Evolutionary conservation across 2,113 vertebrate species (phyloP), one percentile per base, ranked within the genome.

Genomic region (Neoarius graeffei): DNA sequence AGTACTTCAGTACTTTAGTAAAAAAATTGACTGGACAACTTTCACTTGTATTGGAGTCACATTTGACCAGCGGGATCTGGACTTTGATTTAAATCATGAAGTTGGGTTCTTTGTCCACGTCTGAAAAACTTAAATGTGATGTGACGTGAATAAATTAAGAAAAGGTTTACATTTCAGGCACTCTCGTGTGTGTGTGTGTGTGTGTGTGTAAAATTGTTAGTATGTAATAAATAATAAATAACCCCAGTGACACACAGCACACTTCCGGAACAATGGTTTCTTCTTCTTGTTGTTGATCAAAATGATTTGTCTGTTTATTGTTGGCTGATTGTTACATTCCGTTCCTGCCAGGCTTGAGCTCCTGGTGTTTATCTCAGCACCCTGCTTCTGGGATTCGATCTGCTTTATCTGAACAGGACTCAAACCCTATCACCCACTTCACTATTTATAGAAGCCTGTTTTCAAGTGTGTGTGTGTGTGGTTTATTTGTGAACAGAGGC

Each of bases 361-460:
- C 56, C 1, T 0, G 6, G 25, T 4, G 52, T n/a, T 79, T 54
- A 54, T 79, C 88, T 71, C 71, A 10, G 27, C 62, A 20, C 42
- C 35, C 62, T 3, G 85, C n/a, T 69, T 67, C 57, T 50, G 52
- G 64, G 76, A 81, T 87, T 87, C 64, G 11, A 74, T 48, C 15
- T 19, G 10, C 82, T 50, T 80, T 69, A 89, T 76, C 42, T 48
- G 19, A 2, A 20, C 71, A 48, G 71, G 71, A 52, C 20, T 79
- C 54, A 5, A 81, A 81, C 56, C 19, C 60, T 88, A 84, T 90
- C 81, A 73, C 67, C 50, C 64, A 81, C 87, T 90, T 59, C 52
- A 80, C 85, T 88, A 88, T 90, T 88, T 88, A 86, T 86, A 81
- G 86, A 87, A 54, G 17, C 85, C 60, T 64, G 74, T 66, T 67